Conservation (phyloP, 64 coral and sea anemone genomes). For the Stylophora pistillata region DNA sequence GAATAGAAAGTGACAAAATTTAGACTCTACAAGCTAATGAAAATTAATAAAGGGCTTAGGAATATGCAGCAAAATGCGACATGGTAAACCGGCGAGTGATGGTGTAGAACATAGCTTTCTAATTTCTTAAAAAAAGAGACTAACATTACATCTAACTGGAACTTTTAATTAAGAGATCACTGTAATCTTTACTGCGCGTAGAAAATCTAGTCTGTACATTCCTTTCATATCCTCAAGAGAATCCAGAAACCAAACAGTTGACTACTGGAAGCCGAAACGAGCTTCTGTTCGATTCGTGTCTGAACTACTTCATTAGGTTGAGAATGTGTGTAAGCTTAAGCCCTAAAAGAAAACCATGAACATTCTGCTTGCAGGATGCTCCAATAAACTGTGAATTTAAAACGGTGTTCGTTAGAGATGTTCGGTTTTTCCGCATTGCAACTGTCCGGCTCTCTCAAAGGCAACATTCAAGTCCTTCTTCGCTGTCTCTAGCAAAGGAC, state of each 20-base stretch:
- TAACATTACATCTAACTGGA: background rate
- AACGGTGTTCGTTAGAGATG: background rate
- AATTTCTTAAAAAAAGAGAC: background rate
- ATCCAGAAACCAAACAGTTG: no score
- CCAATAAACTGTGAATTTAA: conserved; percentile 6
- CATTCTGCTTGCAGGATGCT: background rate
- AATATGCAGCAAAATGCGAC: background rate
- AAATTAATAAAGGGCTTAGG: background rate
- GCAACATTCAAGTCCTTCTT: conserved; percentile 50
- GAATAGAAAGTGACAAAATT: no score
- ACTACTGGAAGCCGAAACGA: no score
- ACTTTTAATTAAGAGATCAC: no score
- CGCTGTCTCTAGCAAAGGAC: conserved; percentile 39
- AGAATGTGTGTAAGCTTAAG: no score
- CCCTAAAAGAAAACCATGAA: no score
- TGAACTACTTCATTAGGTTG: no score
- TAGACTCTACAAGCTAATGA: background rate
- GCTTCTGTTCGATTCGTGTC: no score
- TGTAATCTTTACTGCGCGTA: no score
- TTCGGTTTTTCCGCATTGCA: conserved; percentile 21
- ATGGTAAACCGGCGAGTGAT: background rate
- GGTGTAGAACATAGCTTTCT: background rate
- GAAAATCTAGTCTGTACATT: no score
- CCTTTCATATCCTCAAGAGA: no score
- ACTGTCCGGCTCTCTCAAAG: conserved; percentile 25